Conservation (phyloP, 2,113 vertebrate species). For the Cnemophilus loriae region DNA sequence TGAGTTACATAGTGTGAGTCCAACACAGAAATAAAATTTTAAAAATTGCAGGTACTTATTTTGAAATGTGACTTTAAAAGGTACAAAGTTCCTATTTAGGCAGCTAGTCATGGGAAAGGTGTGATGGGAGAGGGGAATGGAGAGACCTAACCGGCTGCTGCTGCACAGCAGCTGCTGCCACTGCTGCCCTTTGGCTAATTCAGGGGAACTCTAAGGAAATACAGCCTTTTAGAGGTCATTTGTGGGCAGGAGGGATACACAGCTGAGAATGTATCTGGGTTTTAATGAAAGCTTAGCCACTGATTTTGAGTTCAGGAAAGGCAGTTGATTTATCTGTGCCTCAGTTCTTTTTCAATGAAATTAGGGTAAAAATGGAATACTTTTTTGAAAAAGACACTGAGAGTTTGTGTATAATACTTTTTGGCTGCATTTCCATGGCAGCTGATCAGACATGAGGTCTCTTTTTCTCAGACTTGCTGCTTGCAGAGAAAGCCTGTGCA, state of each 20-base stretch:
- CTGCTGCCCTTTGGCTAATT: neutral
- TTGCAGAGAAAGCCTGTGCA: neutral
- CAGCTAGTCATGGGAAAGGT: neutral
- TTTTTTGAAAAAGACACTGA: neutral
- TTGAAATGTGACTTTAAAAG: neutral
- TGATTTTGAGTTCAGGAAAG: neutral
- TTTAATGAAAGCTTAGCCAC: neutral
- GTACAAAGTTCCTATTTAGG: neutral
- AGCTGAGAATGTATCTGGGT: neutral
- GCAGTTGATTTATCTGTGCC: neutral
- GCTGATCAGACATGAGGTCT: neutral
- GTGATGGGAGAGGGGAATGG: neutral
- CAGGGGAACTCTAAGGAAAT: neutral
- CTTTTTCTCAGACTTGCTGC: neutral
- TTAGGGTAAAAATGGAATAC: neutral
- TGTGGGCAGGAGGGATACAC: neutral
- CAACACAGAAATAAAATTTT: neutral
- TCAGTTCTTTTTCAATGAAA: neutral
- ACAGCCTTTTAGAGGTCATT: neutral
- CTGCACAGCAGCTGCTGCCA: neutral
- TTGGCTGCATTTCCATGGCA: neutral
- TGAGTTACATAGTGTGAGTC: neutral
- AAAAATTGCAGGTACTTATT: neutral
- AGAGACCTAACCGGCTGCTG: neutral
- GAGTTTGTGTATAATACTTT: neutral